phyloP scores from a whole-genome alignment of 2,113 vertebrate genomes.

The Uria lomvia region DNA sequence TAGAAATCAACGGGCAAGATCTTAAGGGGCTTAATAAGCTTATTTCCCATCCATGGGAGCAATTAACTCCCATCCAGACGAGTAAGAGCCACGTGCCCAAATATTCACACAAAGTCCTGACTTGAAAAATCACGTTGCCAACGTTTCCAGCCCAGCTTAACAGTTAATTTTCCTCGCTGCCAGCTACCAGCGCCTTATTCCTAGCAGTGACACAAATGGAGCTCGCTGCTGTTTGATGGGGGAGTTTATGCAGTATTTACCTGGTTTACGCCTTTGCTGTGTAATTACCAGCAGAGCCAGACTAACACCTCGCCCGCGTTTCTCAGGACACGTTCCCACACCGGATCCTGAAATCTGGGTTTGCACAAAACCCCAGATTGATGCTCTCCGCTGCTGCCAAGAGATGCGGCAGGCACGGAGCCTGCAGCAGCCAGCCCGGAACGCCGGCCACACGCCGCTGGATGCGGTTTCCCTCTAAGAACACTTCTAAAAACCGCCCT shows the following conservation, averaged over 20 bases:
- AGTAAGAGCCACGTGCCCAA: neutral
- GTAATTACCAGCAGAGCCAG: neutral
- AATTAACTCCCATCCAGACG: neutral
- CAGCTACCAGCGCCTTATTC: neutral
- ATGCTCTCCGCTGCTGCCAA: neutral
- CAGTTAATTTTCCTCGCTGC: neutral
- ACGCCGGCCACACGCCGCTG: too few species aligned
- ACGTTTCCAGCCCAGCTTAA: neutral
- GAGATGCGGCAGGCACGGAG: neutral
- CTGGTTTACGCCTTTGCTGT: neutral
- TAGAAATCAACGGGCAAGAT: neutral
- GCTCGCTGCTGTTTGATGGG: neutral
- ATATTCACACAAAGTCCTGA: neutral
- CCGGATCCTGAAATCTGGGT: neutral
- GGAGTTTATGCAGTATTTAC: neutral
- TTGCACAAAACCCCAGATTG: neutral
- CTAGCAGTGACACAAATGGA: neutral
- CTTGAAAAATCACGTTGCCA: neutral
- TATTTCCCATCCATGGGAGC: neutral
- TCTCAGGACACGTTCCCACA: neutral
- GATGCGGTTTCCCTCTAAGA: neutral
- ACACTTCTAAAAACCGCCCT: neutral
- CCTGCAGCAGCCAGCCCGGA: neutral
- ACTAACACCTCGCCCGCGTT: neutral
- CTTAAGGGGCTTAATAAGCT: neutral